These are phyloP conservation scores for Gnathonemus echidnorhynchus DNA, from an alignment of 2,113 vertebrate species.

Conservation along the genomic window DNA sequence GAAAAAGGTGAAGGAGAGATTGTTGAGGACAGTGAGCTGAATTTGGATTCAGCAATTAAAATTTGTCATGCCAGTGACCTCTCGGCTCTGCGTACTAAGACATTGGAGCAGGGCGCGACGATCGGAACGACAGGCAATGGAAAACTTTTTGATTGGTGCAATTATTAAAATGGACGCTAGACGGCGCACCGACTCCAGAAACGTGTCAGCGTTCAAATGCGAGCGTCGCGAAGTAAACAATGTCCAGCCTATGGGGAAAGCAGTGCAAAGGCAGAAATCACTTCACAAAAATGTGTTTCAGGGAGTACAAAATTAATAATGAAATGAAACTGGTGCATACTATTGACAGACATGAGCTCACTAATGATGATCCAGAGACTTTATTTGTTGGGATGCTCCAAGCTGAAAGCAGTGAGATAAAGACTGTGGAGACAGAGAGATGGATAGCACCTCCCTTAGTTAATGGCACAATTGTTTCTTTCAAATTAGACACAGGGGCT, in stretches of 20 bases:
- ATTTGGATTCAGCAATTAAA: too few species aligned
- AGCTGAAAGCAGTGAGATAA: too few species aligned
- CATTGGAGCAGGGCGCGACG: too few species aligned
- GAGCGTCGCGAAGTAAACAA: not conserved
- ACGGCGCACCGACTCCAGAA: not conserved
- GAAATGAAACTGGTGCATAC: not conserved
- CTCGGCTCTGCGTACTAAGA: too few species aligned
- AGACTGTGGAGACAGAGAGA: not conserved
- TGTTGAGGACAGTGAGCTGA: too few species aligned
- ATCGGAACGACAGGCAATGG: too few species aligned
- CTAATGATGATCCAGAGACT: not conserved
- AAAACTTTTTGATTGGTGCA: not conserved
- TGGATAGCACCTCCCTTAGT: not conserved
- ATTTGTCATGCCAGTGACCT: too few species aligned
- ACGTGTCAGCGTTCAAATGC: not conserved
- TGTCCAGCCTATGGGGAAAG: not conserved
- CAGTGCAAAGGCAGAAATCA: not conserved
- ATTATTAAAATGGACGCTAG: not conserved
- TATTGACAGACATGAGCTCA: not conserved
- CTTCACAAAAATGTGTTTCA: not conserved
- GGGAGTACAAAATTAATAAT: not conserved
- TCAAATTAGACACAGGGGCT: not conserved
- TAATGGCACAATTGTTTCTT: not conserved
- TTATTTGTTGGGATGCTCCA: not conserved
- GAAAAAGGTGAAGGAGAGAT: too few species aligned